Base-by-base conservation (phyloP, 2,797 vertebrate species). In the Xiphorhynchus erythropygius region DNA sequence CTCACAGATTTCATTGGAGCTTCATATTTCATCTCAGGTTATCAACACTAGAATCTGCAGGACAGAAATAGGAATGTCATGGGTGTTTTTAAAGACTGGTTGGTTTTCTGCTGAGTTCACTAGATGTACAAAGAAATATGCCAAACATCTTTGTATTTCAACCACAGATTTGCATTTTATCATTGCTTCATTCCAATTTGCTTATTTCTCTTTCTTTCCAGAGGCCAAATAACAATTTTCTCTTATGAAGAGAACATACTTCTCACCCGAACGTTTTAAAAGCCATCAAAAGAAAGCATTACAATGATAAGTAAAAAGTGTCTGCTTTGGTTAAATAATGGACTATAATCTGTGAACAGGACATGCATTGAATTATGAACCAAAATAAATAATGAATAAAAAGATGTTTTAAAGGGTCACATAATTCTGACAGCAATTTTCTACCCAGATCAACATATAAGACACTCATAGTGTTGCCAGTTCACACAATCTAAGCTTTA, bases 91-190 rank as follows among this genome's bases (percentile, higher is more conserved):
- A 71, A 56, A 75, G 30, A 52, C 23, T 33, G 23, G 55, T 70
- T 47, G 14, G 2, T 83, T 95, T 95, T 94, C 76, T 93, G 79
- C 69, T 87, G 84, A 87, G 23, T 89, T 94, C 62, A 92, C 46
- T 81, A 77, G 39, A 91, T 5, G 2, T 39, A 50, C 49, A 81
- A 57, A 93, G 65, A 93, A 95, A 55, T 84, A 93, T 68, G 69
- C 24, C 46, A 92, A 81, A 78, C 35, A 65, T 81, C 25, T 87
- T 53, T 84, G 19, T 37, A n/a, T 87, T 94, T 90, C 46, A 92
- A 89, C 64, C 64, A 79, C 77, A 90, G n/a, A 82, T 96, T 91
- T 85, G 46, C 50, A 85, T 93, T 94, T 94, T 84, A 83, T 80
- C 42, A 74, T 78, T 89, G 18, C 30, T 17, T 89, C 25, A 57